Base-by-base conservation (phyloP, 2,888 invertebrate genomes). In the Caenorhabditis becei region DNA sequence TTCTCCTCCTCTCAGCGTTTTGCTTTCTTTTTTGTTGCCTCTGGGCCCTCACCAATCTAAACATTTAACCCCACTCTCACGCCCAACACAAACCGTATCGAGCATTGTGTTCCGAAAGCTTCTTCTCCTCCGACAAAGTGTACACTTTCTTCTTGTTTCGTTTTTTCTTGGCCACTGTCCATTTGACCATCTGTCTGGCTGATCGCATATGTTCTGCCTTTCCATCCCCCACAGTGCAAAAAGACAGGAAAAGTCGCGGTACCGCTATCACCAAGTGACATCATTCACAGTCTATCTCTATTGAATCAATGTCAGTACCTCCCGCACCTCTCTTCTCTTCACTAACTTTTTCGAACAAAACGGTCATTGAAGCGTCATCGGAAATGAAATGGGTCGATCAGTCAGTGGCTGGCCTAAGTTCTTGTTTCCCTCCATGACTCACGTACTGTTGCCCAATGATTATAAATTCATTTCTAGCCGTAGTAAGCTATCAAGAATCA, bases 11-110 rank as follows among this genome's bases (percentile, higher is more conserved):
- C 69, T 77, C 77, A 37, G 49, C 62, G 69, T 58, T 63, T 69
- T 69, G 56, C 77, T 77, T 65, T 67, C 61, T 53, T 56, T 66
- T 59, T 75, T 66, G 41, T 59, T 66, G 61, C 51, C 59, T 37
- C 54, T 26, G 28, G 32, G 35, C 74, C 44, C 61, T 66, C 75
- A 66, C 66, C 74, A 75, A 75, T 75, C 75, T 75, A 75, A 75
- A 75, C 75, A 75, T 75, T 66, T 66, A 75, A 75, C 75, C 61
- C 66, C 53, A 49, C 61, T 53, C 66, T 75, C 75, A 75, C 75
- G 75, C 65, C 14, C 44, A 23, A 44, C 32, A 74, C 65, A 24
- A 51, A 72, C 56, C 56, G 58, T 65, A 66, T 58, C 58, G 53
- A 61, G 74, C 62, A 59, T 74, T 65, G 74, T 65, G 61, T 66